Conservation (phyloP, 2,113 vertebrate genomes). For the Oreocharis arfaki region DNA sequence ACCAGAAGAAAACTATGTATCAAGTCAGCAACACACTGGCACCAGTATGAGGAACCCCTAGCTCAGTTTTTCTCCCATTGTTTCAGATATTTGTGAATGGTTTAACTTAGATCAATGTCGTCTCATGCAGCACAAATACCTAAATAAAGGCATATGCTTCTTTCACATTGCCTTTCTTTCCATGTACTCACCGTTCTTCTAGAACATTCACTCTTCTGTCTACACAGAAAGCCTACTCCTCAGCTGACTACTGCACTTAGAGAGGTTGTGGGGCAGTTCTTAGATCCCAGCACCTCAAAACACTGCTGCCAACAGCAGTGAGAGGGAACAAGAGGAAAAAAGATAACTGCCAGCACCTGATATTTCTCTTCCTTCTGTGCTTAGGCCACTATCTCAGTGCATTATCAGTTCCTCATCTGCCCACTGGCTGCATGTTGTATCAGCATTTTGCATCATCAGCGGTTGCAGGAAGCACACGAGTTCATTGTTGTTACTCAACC, state of each 20-base stretch:
- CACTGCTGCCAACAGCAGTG: neutral
- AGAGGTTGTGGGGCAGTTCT: neutral
- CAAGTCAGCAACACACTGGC: neutral
- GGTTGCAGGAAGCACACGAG: fast-evolving
- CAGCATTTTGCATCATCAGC: neutral
- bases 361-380: neutral
- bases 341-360: neutral
- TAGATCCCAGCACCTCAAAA: neutral
- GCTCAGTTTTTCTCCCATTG: neutral
- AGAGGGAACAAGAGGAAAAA: neutral
- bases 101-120: neutral
- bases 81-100: neutral
- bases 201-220: neutral
- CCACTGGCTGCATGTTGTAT: neutral
- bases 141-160: neutral
- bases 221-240: neutral
- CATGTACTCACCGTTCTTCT: neutral
- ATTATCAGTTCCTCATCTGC: neutral
- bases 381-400: neutral
- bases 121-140: neutral
- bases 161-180: neutral
- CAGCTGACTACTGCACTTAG: neutral
- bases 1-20: neutral
- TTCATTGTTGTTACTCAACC: neutral
- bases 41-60: neutral